Evolutionary conservation across 1,140 invertebrate genomes (phyloP).

Genomic region (Delia radicum): DNA sequence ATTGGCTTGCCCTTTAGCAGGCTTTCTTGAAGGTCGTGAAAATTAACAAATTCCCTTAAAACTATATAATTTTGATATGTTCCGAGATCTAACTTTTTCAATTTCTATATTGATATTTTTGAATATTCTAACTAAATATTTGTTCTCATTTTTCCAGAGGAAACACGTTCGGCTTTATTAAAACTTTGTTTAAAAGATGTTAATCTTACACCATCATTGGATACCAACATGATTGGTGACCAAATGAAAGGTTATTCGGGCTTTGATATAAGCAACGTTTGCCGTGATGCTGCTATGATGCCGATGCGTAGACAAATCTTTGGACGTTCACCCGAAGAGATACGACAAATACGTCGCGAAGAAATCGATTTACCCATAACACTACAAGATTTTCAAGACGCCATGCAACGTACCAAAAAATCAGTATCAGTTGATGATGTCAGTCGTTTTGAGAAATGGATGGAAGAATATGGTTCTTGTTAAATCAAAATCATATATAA

Average conservation of each 20-base stretch:
- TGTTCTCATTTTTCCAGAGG: conserved; percentile 57
- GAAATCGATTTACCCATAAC: conserved; percentile 92
- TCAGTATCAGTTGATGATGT: conserved; percentile 91
- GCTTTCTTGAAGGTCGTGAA: too few relatives aligned
- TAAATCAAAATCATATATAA: conserved; percentile 28
- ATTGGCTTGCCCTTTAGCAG: too few relatives aligned
- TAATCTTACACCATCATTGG: conserved; percentile 74
- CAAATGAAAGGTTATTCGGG: conserved; percentile 94
- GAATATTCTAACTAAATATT: neutral
- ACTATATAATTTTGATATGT: too few relatives aligned
- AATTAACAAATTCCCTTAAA: too few relatives aligned
- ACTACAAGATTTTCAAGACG: conserved; percentile 83
- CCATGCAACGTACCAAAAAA: conserved; percentile 89
- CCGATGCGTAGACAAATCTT: conserved; percentile 92
- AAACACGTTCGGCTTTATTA: conserved; percentile 83
- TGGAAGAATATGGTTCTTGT: conserved; percentile 88
- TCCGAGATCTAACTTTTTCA: too few relatives aligned
- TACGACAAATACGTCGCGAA: conserved; percentile 87
- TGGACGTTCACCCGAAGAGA: conserved; percentile 90
- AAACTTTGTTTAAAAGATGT: conserved; percentile 92
- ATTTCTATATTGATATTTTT: neutral
- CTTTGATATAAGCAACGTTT: conserved; percentile 97
- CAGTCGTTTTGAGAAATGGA: conserved; percentile 94
- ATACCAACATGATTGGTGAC: conserved; percentile 76
- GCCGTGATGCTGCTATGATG: conserved; percentile 99